Percentiles rank a stretch among this genome's conserved stretches.
Evolutionary conservation across 2,797 vertebrate genomes (phyloP).

Genomic region (Ctenopoma multispine): DNA sequence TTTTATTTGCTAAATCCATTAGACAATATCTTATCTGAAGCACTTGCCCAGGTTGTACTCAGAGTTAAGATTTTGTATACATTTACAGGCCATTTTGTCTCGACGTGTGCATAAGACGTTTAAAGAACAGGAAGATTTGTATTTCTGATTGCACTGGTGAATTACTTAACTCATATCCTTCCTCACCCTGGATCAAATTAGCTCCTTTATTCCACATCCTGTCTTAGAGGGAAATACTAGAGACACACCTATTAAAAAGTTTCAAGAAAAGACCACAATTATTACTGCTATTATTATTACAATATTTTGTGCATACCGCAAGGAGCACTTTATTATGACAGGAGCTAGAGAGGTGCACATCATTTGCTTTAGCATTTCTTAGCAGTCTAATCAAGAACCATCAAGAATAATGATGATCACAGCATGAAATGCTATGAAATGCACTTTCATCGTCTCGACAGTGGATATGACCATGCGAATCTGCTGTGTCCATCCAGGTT

Average conservation of each 20-base stretch:
- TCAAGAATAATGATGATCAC: not conserved
- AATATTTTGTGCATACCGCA: not conserved
- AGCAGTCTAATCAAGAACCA: not conserved
- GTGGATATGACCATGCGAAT: slow-evolving; percentile 16
- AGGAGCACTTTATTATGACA: not conserved
- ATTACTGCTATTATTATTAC: slow-evolving; percentile 4
- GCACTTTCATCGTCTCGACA: too few species aligned
- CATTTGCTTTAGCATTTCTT: not conserved
- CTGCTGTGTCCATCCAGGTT: slow-evolving; percentile 84
- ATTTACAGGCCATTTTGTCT: slow-evolving; percentile 32
- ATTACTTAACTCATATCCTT: slow-evolving; percentile 65
- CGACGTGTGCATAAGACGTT: slow-evolving; percentile 36
- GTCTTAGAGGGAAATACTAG: slow-evolving; percentile 34
- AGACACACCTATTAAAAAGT: slow-evolving; percentile 38
- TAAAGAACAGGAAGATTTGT: slow-evolving; percentile 67
- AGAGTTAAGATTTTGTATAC: slow-evolving; percentile 12
- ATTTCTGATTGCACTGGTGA: slow-evolving; percentile 67
- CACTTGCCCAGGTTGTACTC: not conserved
- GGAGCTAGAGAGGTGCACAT: too few species aligned
- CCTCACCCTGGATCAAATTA: slow-evolving; percentile 46
- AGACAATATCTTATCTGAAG: not conserved
- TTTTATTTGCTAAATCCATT: slow-evolving; percentile 7
- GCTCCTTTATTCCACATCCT: slow-evolving; percentile 59
- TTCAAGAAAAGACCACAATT: slow-evolving; percentile 16
- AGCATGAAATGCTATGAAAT: not conserved